Evolutionary conservation across 2,113 vertebrate genomes (phyloP).

Genomic region (Formicarius rufipectus): DNA sequence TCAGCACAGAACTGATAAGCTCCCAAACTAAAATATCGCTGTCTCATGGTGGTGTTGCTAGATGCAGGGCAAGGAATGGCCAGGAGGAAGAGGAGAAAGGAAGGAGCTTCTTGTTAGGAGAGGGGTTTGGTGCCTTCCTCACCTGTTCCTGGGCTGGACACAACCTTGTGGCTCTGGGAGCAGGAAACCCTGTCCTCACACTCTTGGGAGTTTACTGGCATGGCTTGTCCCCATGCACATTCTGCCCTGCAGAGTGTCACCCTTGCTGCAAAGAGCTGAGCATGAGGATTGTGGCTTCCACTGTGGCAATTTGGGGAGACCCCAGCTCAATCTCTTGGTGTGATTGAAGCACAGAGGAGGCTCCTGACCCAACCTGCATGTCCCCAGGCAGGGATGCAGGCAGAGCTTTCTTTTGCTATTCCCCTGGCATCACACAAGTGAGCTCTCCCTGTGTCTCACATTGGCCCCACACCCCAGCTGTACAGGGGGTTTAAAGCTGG

Average conservation of each 20-base stretch:
- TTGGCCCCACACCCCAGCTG: accelerated
- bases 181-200: not conserved
- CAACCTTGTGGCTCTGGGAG: not conserved
- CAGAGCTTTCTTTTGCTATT: not conserved
- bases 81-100: not conserved
- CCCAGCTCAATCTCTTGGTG: not conserved
- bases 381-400: not conserved
- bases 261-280: not conserved
- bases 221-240: accelerated
- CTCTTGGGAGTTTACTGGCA: not conserved
- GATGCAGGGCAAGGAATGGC: not conserved
- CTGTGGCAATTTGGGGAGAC: accelerated
- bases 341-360: not conserved
- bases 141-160: not conserved
- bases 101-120: not conserved
- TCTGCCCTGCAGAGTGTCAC: too few relatives aligned
- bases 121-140: not conserved
- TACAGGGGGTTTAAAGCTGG: not conserved
- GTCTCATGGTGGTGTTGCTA: accelerated
- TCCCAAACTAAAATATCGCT: not conserved
- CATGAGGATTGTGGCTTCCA: accelerated
- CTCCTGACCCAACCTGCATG: accelerated
- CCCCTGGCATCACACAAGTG: not conserved
- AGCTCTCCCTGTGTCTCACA: not conserved
- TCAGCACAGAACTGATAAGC: conserved; percentile 15